phyloP scores from a whole-genome alignment of 2,113 vertebrate genomes.

The Gnathonemus longibarbis region DNA sequence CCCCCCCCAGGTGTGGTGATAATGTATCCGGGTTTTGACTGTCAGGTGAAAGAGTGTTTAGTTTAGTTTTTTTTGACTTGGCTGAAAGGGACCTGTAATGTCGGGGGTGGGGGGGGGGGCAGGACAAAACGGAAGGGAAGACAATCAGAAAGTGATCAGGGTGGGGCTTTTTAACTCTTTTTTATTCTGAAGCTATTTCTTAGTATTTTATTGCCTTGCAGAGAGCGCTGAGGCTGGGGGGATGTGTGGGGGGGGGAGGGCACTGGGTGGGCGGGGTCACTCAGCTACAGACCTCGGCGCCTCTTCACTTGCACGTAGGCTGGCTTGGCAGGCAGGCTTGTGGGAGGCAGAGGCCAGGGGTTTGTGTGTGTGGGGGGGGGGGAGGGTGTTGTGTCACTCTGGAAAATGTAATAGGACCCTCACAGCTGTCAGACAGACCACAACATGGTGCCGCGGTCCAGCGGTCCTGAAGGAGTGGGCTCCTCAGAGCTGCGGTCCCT shows the following conservation, averaged over 20 bases:
- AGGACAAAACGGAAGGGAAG: not conserved
- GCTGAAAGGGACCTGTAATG: not conserved
- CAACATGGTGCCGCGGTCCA: constrained; percentile 7
- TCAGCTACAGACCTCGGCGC: not conserved
- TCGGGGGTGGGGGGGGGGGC: not conserved
- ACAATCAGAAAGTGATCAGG: not conserved
- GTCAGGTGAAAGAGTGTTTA: not conserved
- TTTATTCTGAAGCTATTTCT: not conserved
- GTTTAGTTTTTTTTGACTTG: not conserved
- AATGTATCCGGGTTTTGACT: not conserved
- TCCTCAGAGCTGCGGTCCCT: constrained; percentile 2
- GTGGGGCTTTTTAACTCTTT: not conserved
- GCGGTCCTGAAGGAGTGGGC: not conserved
- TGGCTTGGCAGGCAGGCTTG: not conserved
- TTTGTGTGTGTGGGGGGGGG: not conserved
- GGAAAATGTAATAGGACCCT: constrained; percentile 41
- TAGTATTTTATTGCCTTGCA: not conserved
- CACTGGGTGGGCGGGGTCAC: not conserved
- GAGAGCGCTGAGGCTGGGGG: not conserved
- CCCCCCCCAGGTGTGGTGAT: not conserved
- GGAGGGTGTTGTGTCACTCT: not conserved
- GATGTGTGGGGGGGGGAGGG: not conserved
- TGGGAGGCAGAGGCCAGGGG: not conserved
- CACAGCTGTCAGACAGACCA: constrained; percentile 6
- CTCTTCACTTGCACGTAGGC: not conserved